These are phyloP conservation scores for Pedetes capensis DNA, from an alignment of 2,113 vertebrate genomes.

Conservation along the genomic window DNA sequence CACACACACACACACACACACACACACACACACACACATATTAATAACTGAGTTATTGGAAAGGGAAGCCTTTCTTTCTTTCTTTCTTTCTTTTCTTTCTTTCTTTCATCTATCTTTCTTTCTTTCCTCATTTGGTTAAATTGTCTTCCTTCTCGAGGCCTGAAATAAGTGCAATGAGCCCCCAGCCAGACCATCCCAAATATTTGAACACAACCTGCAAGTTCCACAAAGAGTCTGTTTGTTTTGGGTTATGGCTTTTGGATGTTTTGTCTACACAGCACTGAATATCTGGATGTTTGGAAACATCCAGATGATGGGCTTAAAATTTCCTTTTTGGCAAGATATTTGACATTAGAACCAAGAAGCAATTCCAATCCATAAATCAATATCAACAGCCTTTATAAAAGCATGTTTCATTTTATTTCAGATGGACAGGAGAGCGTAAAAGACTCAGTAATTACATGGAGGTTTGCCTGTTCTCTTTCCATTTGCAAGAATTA, in stretches of 20 bases:
- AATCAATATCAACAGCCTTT: neutral
- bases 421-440: neutral
- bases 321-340: neutral
- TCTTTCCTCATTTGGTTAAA: neutral
- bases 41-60: neutral
- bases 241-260: neutral
- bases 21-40: too few relatives aligned
- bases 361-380: neutral
- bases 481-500: neutral
- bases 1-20: too few relatives aligned
- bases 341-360: neutral
- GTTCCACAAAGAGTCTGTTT: neutral
- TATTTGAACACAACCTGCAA: neutral
- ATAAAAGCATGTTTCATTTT: neutral
- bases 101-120: neutral
- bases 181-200: neutral
- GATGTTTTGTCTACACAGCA: conserved; percentile 46
- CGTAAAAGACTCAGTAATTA: neutral
- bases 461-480: neutral
- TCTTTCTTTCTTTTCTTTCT: too few relatives aligned
- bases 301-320: conserved; percentile 24
- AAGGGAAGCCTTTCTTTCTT: neutral
- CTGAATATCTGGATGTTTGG: neutral
- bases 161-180: neutral
- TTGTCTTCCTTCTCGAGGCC: neutral